phyloP scores from a whole-genome alignment of 2,888 invertebrate species.

The Ophion obscuratus region DNA sequence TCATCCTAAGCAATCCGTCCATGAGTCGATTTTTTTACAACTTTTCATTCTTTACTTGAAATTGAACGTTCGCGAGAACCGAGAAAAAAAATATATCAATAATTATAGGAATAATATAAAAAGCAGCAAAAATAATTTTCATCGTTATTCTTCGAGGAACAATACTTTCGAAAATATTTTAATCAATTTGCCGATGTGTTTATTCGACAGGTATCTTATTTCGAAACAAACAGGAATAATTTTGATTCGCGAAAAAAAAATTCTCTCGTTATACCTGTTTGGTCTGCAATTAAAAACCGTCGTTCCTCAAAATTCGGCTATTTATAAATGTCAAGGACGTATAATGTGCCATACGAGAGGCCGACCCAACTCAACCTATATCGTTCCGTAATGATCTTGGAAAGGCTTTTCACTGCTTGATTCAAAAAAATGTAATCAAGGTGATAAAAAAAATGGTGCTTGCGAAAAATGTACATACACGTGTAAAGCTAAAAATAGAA shows the following conservation, averaged over 20 bases:
- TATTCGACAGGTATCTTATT: background rate
- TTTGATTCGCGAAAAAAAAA: background rate
- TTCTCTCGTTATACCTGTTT: background rate
- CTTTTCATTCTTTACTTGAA: background rate
- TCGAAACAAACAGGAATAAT: background rate
- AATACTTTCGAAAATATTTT: background rate
- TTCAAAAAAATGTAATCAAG: background rate
- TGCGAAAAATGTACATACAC: background rate
- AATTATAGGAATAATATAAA: no score
- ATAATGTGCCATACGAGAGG: background rate
- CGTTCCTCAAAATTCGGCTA: background rate
- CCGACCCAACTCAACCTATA: background rate
- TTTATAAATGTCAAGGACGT: slow-evolving; percentile 5
- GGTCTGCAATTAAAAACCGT: background rate
- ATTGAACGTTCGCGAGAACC: background rate
- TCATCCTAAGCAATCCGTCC: background rate
- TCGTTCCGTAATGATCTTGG: background rate
- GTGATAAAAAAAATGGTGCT: background rate
- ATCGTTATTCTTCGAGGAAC: no score
- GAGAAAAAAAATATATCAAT: background rate
- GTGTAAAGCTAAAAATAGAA: background rate
- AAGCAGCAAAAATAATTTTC: no score
- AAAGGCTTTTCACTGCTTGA: background rate
- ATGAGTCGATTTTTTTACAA: background rate
- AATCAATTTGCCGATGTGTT: background rate